Conservation (phyloP, 2,113 vertebrate species). For the Circaetus gallicus region DNA sequence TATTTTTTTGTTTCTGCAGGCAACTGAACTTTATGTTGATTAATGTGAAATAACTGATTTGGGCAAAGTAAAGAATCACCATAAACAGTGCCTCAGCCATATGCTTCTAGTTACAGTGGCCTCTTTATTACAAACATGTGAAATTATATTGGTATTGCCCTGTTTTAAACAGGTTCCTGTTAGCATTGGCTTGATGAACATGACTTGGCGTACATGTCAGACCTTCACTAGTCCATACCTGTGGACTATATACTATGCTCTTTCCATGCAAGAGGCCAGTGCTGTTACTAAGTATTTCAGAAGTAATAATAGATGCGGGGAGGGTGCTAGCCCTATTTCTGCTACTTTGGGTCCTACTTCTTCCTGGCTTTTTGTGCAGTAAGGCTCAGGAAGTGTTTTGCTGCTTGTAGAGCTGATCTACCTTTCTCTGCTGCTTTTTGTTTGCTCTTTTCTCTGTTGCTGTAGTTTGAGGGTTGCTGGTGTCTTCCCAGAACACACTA, state of each 20-base stretch:
- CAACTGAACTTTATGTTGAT: background rate
- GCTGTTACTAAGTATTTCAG: background rate
- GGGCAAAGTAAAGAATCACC: background rate
- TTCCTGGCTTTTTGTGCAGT: background rate
- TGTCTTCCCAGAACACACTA: background rate
- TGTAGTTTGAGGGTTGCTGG: fast-evolving
- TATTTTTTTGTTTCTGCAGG: background rate
- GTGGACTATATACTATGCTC: fast-evolving
- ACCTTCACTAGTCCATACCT: background rate
- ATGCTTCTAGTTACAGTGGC: background rate
- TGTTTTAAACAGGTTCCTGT: background rate
- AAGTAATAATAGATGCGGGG: background rate
- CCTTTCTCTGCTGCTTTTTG: background rate
- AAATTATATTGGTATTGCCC: background rate
- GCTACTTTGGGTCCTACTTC: background rate
- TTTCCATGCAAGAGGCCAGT: background rate
- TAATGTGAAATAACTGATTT: background rate
- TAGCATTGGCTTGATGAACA: background rate
- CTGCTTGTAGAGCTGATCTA: background rate
- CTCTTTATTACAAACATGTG: background rate
- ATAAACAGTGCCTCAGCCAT: background rate
- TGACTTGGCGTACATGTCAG: background rate
- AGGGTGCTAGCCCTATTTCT: background rate
- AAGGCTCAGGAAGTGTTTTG: fast-evolving
- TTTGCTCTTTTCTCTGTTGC: background rate